Base-by-base conservation (phyloP, 2,113 vertebrate species). In the Carassius auratus region DNA sequence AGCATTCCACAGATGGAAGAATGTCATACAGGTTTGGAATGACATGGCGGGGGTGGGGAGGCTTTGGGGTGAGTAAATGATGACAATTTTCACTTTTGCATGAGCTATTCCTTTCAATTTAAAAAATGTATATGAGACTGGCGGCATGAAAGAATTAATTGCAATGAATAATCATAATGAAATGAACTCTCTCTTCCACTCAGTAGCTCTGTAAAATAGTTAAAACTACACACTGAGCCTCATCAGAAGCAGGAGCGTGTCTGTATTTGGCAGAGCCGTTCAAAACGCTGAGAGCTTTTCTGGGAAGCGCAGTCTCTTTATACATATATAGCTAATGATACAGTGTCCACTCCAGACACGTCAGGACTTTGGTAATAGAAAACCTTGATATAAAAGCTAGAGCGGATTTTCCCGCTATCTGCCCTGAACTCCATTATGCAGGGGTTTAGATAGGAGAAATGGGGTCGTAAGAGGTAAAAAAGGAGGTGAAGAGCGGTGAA, bases 201-300 rank as follows among this genome's bases (percentile, higher is more conserved):
- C 84, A n/a, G 77, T 68, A 80, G 33, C 66, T 50, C 33, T 2
- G 10, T 68, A 68, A 33, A 68, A 50, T 50, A 30, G n/a, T 19
- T 42, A 7, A 69, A 55, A 59, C 57, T 80, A 17, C 17, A 52
- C 85, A 42, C 48, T 36, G 48, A 36, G 21, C 14, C 45, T 76
- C 83, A 85, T 85, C 69, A 86, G 1, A 14, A 30, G 45, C 17
- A 50, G 55, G 12, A 38, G 0, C 50, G 69, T 75, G 81, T 59
- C 23, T 79, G 57, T 59, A 59, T 61, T 61, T 61, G 76, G 66
- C 50, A 21, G 23, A 73, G 33, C 12, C 61, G 6, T 69, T 76
- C 15, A 14, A 76, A 73, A 76, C 17, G 45, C 79, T 21, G 59
- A 86, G 85, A 68, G 79, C 21, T 21, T 86, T 86, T 76, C 71